Evolutionary conservation across 2,113 vertebrate species (phyloP), one percentile per base, ranked within the genome.

Genomic region (Lophius piscatorius): DNA sequence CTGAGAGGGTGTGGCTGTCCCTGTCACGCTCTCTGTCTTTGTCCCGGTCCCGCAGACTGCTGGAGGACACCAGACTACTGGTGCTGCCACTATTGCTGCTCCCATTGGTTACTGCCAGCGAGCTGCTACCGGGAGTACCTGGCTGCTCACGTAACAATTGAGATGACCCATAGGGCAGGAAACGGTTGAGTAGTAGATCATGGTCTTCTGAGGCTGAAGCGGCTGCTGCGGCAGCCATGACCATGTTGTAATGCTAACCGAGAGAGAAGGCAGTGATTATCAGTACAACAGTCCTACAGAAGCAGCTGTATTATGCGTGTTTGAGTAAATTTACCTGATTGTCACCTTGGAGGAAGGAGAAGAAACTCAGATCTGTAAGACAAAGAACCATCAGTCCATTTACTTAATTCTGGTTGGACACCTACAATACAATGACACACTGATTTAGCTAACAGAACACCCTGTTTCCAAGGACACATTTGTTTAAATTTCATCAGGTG

Each of bases 261-360:
- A 47, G 3, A 57, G 36, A 76, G 0, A 57, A 59, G 12, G 9
- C n/a, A 51, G 21, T 3, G 6, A 31, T 2, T 3, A 6, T 61
- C 33, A 51, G 28, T 2, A 8, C 26, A 42, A 31, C 26, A 42
- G 3, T 5, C 16, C 17, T 35, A 41, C 28, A 26, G 4, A 14
- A n/a, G 28, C 6, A n/a, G 12, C 12, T 35, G 35, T 14, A n/a
- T 13, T 7, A 24, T 33, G 26, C n/a, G 34, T n/a, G n/a, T 31
- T 31, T 23, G 2, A 35, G 22, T 17, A 6, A 41, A 83, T 89
- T 64, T 90, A 99, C 97, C 94, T 97, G 96, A 95, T 95, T 98
- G 93, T 99, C 96, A 67, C 95, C 95, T 90, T 96, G 96, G 86
- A 99, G 91, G 90, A 99, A 98, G 83, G 96, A 96, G 90, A 98